These are phyloP conservation scores for Geophilus truncorum DNA, from an alignment of 2,888 invertebrate species.

Conservation along the genomic window DNA sequence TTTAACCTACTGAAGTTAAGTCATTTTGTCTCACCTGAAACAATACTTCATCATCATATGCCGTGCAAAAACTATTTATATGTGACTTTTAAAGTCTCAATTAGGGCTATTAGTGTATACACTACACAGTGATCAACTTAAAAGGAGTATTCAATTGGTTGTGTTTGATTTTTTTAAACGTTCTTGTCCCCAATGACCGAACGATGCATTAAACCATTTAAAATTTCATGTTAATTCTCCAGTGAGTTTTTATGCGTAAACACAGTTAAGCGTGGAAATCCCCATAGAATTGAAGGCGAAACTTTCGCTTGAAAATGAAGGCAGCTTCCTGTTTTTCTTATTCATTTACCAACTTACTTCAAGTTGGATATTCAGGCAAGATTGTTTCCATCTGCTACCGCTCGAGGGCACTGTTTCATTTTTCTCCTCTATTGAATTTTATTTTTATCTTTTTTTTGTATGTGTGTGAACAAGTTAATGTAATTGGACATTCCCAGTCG, in stretches of 20 bases:
- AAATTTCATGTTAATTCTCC: not conserved
- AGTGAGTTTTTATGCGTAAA: not conserved
- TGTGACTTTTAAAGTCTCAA: too few relatives aligned
- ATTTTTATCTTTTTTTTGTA: not conserved
- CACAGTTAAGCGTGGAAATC: not conserved
- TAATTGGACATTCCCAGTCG: slow-evolving; percentile 16
- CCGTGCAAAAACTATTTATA: too few relatives aligned
- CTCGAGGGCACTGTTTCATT: slow-evolving; percentile 4
- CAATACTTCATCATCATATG: too few relatives aligned
- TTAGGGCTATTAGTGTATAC: too few relatives aligned
- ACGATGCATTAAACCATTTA: not conserved
- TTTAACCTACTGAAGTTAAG: too few relatives aligned
- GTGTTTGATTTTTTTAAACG: too few relatives aligned
- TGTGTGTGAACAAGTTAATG: slow-evolving; percentile 6
- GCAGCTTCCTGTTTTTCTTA: slow-evolving; percentile 1
- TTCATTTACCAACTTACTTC: not conserved
- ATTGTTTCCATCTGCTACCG: slow-evolving; percentile 1
- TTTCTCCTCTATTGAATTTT: not conserved
- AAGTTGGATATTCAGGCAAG: not conserved
- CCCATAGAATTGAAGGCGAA: not conserved
- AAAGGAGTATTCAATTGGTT: too few relatives aligned
- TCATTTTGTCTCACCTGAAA: too few relatives aligned
- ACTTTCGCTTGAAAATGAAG: not conserved
- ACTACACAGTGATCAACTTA: too few relatives aligned
- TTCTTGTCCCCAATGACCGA: not conserved